Evolutionary conservation across 1,140 invertebrate genomes (phyloP).

Genomic region (Pogonognathellus flavescens): DNA sequence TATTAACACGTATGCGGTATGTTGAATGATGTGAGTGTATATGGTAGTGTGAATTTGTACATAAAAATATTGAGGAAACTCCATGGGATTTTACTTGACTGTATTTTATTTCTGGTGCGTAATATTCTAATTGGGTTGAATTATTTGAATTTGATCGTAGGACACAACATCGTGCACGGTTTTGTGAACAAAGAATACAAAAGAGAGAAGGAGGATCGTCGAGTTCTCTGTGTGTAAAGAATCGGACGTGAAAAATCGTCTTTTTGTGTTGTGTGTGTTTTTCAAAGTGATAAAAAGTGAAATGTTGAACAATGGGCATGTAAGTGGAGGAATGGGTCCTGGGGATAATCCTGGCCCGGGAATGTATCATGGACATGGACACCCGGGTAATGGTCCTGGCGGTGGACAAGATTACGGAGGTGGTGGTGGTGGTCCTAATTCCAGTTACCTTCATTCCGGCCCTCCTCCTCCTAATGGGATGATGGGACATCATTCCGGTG

Average conservation of each 20-base stretch:
- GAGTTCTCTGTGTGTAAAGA: neutral
- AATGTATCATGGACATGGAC: constrained; percentile 49
- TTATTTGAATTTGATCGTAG: constrained; percentile 39
- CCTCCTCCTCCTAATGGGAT: constrained; percentile 61
- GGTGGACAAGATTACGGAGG: constrained; percentile 25
- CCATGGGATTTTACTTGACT: too few relatives aligned
- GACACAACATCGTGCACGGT: neutral
- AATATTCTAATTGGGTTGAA: constrained; percentile 4
- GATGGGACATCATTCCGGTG: constrained; percentile 67
- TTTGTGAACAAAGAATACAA: neutral
- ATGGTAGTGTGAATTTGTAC: neutral
- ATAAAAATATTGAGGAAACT: too few relatives aligned
- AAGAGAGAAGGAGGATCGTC: neutral
- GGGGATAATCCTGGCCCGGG: constrained; percentile 11
- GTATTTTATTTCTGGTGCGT: neutral
- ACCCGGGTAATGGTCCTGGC: constrained; percentile 34
- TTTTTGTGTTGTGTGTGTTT: neutral
- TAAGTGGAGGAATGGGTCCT: constrained; percentile 54
- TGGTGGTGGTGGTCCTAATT: constrained; percentile 41
- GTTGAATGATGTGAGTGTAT: too few relatives aligned
- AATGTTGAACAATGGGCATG: constrained; percentile 63
- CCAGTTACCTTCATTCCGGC: constrained; percentile 55
- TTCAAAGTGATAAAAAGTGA: neutral
- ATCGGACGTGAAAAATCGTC: neutral
- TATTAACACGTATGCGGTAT: too few relatives aligned